Percentiles rank a stretch among this genome's conserved stretches.
Evolutionary conservation across 2,113 vertebrate genomes (phyloP).

Genomic region (Oreotrochilus melanogaster): DNA sequence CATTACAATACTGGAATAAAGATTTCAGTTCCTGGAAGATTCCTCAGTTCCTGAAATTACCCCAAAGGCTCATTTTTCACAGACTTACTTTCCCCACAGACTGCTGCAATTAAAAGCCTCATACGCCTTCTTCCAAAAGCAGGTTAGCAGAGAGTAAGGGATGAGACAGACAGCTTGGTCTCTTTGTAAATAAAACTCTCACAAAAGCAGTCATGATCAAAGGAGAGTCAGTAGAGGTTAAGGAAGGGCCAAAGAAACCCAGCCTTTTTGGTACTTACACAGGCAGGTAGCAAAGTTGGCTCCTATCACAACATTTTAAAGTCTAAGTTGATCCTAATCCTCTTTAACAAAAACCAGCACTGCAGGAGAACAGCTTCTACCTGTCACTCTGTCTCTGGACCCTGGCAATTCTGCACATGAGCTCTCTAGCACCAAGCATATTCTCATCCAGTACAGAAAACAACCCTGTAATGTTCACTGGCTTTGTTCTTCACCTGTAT

Average conservation of each 20-base stretch:
- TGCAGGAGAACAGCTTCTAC: not conserved
- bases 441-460: not conserved
- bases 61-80: not conserved
- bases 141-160: not conserved
- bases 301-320: not conserved
- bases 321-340: not conserved
- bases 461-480: fast-evolving
- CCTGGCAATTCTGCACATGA: fast-evolving
- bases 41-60: not conserved
- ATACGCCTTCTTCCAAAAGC: fast-evolving
- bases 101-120: not conserved
- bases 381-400: not conserved
- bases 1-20: not conserved
- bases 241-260: not conserved
- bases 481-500: not conserved
- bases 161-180: not conserved
- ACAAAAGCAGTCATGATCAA: fast-evolving
- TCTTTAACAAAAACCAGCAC: not conserved
- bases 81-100: not conserved
- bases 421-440: not conserved
- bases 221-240: not conserved
- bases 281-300: not conserved
- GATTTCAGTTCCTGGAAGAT: not conserved
- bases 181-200: not conserved
- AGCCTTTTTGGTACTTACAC: not conserved